phyloP scores from a whole-genome alignment of 2,113 vertebrate genomes.

The Physeter macrocephalus region DNA sequence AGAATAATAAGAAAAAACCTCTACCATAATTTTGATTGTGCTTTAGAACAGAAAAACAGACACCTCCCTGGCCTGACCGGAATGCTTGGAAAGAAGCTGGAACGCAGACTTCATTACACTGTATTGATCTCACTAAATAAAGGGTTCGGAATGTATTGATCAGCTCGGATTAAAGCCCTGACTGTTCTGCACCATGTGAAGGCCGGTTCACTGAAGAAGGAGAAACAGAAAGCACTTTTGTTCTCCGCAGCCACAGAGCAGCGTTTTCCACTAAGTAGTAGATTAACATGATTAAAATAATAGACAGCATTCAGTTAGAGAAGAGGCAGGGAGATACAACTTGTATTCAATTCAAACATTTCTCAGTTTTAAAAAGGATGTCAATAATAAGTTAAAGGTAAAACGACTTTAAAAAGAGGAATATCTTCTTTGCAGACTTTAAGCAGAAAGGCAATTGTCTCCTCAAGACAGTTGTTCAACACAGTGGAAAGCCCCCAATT shows the following conservation, averaged over 20 bases:
- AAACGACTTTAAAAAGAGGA: neutral
- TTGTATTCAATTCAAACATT: neutral
- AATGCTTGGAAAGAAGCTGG: constrained; percentile 78
- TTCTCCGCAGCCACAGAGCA: constrained; percentile 22
- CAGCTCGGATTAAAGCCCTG: constrained; percentile 63
- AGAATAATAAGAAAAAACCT: constrained; percentile 27
- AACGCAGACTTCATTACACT: constrained; percentile 86
- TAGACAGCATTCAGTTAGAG: constrained; percentile 42
- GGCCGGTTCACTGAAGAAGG: constrained; percentile 55
- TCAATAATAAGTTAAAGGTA: neutral
- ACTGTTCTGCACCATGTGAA: constrained; percentile 27
- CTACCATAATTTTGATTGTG: constrained; percentile 75
- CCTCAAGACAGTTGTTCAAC: neutral
- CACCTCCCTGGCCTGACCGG: constrained; percentile 65
- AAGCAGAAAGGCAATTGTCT: constrained; percentile 5
- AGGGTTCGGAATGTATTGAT: constrained; percentile 86
- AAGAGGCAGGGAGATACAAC: neutral
- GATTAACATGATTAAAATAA: constrained; percentile 49
- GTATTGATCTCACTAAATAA: constrained; percentile 88
- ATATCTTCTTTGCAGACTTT: constrained; percentile 17
- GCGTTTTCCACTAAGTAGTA: neutral
- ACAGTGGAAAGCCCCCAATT: neutral
- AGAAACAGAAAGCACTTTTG: constrained; percentile 47
- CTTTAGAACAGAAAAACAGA: constrained; percentile 78
- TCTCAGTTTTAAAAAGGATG: neutral